Evolutionary conservation across 2,113 vertebrate genomes (phyloP), one percentile per base, ranked within the genome.

Genomic region (Pelusios castaneus): DNA sequence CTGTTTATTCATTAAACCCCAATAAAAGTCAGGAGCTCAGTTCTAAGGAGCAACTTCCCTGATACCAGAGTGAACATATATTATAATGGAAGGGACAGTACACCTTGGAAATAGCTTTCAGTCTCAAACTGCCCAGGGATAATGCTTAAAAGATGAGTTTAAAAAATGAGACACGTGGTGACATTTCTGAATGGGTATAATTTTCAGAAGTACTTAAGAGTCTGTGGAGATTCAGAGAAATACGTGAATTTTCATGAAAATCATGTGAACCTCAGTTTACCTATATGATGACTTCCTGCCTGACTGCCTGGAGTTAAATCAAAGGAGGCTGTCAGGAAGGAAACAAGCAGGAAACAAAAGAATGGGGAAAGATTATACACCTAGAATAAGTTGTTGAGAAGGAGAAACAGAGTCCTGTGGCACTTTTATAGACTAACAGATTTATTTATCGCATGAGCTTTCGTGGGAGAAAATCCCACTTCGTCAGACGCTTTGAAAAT

Each of bases 61-160:
- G 2, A 76, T n/a, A 38, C 2, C 22, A 84, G 89, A 82, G 24
- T 10, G 77, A 82, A 16, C 19, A 78, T 29, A n/a, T 95, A 94
- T 87, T 87, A 80, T 60, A 31, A 34, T 38, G 24, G 45, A n/a
- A 82, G 24, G 63, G 75, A 80, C 45, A 91, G 84, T 16, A 6
- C 4, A 81, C 87, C 27, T 73, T 82, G 58, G 82, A 96, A 95
- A 80, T 89, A 82, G 84, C 89, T 78, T 89, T 89, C 84, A 73
- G 54, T 89, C 70, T 95, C 43, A 49, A 77, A 81, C 81, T 92
- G 75, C 43, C 47, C 41, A 54, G 67, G 38, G 47, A 78, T 58
- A 60, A 52, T 81, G 75, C 8, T 89, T 90, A 21, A 55, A 82
- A 87, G 86, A 83, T 22, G 9, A 81, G 13, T 41, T 91, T 56